Evolutionary conservation across 2,113 vertebrate species (phyloP).

Genomic region (Mastomys natalensis): DNA sequence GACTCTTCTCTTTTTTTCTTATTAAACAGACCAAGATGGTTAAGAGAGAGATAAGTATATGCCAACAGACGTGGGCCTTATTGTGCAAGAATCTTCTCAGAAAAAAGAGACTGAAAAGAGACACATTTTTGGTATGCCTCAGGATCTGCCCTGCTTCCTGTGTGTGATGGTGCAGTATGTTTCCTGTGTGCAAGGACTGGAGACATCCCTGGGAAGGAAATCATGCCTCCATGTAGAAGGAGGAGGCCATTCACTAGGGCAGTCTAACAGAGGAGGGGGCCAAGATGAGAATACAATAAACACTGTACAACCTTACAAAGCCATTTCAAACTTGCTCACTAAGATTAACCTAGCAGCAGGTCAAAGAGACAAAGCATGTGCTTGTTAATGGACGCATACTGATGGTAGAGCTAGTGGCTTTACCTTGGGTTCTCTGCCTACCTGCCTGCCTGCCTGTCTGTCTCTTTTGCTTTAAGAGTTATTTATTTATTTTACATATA

Average conservation of each 20-base stretch:
- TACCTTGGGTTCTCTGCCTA: neutral
- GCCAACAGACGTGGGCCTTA: neutral
- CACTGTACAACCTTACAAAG: neutral
- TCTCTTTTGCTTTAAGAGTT: too few relatives aligned
- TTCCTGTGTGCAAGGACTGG: neutral
- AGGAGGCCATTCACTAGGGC: neutral
- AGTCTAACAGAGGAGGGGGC: neutral
- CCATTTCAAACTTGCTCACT: neutral
- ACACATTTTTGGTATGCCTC: neutral
- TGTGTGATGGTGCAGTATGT: neutral
- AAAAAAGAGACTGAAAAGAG: neutral
- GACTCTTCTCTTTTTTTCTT: neutral
- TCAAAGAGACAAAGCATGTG: neutral
- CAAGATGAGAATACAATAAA: neutral
- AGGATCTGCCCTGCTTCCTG: neutral
- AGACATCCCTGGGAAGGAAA: neutral
- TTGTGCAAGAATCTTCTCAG: constrained; percentile 15
- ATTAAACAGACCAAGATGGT: constrained; percentile 17
- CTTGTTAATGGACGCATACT: neutral
- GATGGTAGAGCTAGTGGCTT: neutral
- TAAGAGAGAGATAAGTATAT: neutral
- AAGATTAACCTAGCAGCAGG: neutral
- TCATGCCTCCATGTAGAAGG: neutral
- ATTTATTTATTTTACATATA: too few relatives aligned
- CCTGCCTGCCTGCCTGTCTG: too few relatives aligned